Conservation (phyloP, 2,797 vertebrate species). For the Enoplosus armatus region DNA sequence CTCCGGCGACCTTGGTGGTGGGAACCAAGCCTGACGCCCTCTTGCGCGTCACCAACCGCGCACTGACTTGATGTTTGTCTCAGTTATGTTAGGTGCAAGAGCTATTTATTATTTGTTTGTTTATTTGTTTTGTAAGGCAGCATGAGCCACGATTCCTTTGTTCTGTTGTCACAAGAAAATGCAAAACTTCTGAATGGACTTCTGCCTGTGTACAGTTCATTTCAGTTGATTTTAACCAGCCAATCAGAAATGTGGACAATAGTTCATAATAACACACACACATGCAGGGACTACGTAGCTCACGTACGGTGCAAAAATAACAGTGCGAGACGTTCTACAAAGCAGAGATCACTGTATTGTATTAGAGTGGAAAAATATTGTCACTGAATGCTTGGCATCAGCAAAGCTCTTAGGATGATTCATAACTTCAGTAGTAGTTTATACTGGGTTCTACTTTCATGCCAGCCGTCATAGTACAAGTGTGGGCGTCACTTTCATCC, state of each 20-base stretch:
- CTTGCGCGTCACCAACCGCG: background rate
- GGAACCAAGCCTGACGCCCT: too few relatives aligned
- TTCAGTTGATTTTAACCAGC: background rate
- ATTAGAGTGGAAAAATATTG: background rate
- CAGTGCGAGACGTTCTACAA: background rate
- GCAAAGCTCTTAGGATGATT: slow-evolving; percentile 32
- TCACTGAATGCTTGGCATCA: background rate
- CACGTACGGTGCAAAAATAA: background rate
- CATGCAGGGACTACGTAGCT: background rate
- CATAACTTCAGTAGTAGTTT: slow-evolving; percentile 16
- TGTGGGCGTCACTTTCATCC: slow-evolving; percentile 51
- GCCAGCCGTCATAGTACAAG: slow-evolving; percentile 23
- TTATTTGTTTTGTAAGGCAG: background rate
- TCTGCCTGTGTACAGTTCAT: background rate
- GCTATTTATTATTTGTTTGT: background rate
- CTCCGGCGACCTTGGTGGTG: too few relatives aligned
- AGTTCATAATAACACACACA: background rate
- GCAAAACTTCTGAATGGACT: background rate
- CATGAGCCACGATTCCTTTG: background rate
- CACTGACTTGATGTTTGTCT: background rate
- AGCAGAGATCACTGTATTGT: background rate
- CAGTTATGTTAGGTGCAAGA: background rate
- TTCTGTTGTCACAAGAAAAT: background rate
- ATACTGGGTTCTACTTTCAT: slow-evolving; percentile 24
- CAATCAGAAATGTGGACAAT: background rate